Evolutionary conservation across 2,797 vertebrate genomes (phyloP), one percentile per base, ranked within the genome.

Genomic region (Sciurus vulgaris): DNA sequence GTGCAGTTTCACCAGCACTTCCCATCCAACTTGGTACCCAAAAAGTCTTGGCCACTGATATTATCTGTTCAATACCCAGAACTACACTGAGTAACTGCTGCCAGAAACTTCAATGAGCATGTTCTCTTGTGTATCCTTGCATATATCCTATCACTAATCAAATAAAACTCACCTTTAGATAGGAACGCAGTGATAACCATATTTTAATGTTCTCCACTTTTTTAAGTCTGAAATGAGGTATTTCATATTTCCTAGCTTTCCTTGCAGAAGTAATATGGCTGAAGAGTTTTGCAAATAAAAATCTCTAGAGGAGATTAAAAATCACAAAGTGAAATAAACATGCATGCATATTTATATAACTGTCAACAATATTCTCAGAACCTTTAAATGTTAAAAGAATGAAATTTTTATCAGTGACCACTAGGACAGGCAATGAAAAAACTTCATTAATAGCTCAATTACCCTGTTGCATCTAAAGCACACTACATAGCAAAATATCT

Each of bases 141-240:
- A 33, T 5, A 41, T 3, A 47, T 12, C 17, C 38, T 33, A 61
- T 0, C 30, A 11, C 82, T 70, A 93, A 38, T 79, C 26, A 51
- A 5, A 70, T 33, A 72, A 24, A 51, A 83, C 97, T 98, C 76
- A 99, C 99, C 99, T 99, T 99, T 26, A 99, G 99, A 41, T 99
- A 99, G 81, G 99, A 99, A 73, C 99, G 99, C 2, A 99, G 99
- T 0, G 99, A 99, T 70, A 99, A 97, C 99, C 99, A 99, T 98
- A 99, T 99, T 98, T 99, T 99, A 97, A 99, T 99, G 98, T 99
- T 99, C 98, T 99, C 99, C 91, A 99, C 99, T 96, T 99, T 99
- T 98, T 99, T 99, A 97, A 99, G 99, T 89, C 99, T 98, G 96
- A 99, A 99, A 97, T 99, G 99, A 97, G 99, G 99, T 96, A 99